A percentile compares a stretch with the other conserved stretches of the same genome.
phyloP scores from a whole-genome alignment of 2,113 vertebrate species.

The Perognathus longimembris region DNA sequence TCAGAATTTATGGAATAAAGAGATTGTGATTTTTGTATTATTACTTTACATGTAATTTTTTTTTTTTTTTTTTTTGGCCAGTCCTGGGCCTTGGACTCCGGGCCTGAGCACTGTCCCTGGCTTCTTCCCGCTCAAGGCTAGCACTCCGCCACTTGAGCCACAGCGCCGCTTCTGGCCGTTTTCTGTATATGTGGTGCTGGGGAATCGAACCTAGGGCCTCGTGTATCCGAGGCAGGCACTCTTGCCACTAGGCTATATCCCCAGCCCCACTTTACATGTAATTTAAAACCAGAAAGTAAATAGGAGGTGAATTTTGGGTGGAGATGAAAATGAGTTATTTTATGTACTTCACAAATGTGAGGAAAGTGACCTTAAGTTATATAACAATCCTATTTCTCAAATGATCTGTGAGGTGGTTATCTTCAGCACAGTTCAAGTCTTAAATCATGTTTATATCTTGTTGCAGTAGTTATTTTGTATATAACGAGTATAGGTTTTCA shows the following conservation, averaged over 20 bases:
- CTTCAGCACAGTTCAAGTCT: not conserved
- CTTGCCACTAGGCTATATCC: no score
- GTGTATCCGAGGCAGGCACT: no score
- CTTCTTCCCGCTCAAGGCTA: no score
- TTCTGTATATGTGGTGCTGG: no score
- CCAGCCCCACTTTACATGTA: no score
- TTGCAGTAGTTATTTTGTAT: not conserved
- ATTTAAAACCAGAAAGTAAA: constrained; percentile 1
- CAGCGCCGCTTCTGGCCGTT: no score
- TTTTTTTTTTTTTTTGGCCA: no score
- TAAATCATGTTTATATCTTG: not conserved
- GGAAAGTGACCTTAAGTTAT: not conserved
- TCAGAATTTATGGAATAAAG: not conserved
- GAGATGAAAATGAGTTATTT: not conserved
- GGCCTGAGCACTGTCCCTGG: no score
- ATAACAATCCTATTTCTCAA: not conserved
- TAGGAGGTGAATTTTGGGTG: not conserved
- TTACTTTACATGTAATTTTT: no score
- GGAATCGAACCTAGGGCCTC: no score
- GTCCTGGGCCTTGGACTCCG: no score
- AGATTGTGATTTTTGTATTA: not conserved
- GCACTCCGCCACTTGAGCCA: no score
- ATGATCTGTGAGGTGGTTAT: constrained; percentile 5
- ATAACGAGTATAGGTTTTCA: not conserved
- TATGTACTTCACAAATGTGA: not conserved